Conservation (phyloP, 2,888 invertebrate genomes). For the Chrysolina americana region DNA sequence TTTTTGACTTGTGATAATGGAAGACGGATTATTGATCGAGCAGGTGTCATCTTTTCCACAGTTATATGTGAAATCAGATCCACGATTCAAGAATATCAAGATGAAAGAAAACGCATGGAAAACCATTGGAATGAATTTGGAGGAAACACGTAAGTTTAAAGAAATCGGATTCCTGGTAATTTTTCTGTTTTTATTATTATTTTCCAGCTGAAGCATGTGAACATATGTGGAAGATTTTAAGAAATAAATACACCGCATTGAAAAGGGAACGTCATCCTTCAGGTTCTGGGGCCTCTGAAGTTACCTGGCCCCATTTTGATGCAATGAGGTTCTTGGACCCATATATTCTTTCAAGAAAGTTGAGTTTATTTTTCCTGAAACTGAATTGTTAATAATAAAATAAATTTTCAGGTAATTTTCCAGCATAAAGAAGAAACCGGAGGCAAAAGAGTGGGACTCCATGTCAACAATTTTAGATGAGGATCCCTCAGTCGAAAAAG, state of each 20-base stretch:
- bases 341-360: not conserved
- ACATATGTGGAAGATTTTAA: not conserved
- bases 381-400: conserved; percentile 7
- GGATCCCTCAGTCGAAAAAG: too few relatives aligned
- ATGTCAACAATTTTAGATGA: too few relatives aligned
- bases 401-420: conserved; percentile 18
- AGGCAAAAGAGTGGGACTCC: conserved; percentile 10
- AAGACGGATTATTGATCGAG: conserved; percentile 8
- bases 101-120: conserved; percentile 21
- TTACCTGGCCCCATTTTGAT: conserved; percentile 1
- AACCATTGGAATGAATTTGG: not conserved
- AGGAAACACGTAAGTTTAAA: not conserved
- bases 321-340: not conserved
- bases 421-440: conserved; percentile 1
- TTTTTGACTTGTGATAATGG: conserved; percentile 5
- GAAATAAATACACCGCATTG: conserved; percentile 6
- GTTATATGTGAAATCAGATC: conserved; percentile 13
- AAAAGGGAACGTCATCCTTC: conserved; percentile 11
- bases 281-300: conserved; percentile 14
- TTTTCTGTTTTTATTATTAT: not conserved
- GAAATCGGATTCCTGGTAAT: not conserved
- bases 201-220: conserved; percentile 2
- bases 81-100: conserved; percentile 3
- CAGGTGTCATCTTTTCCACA: conserved; percentile 11
- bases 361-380: conserved; percentile 3